Evolutionary conservation across 2,113 vertebrate genomes (phyloP).

Genomic region (Corythornis cristatus): DNA sequence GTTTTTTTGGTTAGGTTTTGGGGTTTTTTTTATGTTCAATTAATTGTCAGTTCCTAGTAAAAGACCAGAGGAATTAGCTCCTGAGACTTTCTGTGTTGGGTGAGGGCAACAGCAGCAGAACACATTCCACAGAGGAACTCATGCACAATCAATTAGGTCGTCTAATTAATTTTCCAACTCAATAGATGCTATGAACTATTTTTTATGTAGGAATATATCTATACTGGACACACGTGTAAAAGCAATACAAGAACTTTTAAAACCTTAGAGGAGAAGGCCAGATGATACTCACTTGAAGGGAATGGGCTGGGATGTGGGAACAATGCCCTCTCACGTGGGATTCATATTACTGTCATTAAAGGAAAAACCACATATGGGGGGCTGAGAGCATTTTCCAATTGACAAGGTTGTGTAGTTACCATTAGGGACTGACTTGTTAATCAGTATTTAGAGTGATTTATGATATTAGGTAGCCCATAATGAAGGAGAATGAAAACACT

Average conservation of each 20-base stretch:
- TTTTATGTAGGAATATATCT: conserved; percentile 10
- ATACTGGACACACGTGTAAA: conserved; percentile 31
- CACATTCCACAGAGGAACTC: conserved; percentile 72
- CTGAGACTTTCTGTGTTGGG: conserved; percentile 15
- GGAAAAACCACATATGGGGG: neutral
- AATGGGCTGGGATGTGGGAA: neutral
- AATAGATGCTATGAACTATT: conserved; percentile 61
- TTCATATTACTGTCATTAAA: conserved; percentile 12
- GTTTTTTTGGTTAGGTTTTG: neutral
- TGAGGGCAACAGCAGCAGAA: conserved; percentile 27
- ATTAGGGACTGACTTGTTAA: neutral
- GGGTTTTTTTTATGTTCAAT: neutral
- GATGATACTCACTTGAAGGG: neutral
- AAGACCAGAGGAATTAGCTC: conserved; percentile 15
- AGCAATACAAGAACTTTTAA: conserved; percentile 29
- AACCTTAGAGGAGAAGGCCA: conserved; percentile 2
- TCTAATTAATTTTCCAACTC: conserved; percentile 76
- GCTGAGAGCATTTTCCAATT: neutral
- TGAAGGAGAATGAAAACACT: neutral
- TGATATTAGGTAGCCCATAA: neutral
- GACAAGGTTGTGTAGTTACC: neutral
- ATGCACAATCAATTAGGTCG: conserved; percentile 73
- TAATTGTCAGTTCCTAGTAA: conserved; percentile 16
- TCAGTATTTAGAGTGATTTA: conserved; percentile 10
- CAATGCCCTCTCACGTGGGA: neutral